Base-by-base conservation (phyloP, 2,113 vertebrate species). In the Numida meleagris region DNA sequence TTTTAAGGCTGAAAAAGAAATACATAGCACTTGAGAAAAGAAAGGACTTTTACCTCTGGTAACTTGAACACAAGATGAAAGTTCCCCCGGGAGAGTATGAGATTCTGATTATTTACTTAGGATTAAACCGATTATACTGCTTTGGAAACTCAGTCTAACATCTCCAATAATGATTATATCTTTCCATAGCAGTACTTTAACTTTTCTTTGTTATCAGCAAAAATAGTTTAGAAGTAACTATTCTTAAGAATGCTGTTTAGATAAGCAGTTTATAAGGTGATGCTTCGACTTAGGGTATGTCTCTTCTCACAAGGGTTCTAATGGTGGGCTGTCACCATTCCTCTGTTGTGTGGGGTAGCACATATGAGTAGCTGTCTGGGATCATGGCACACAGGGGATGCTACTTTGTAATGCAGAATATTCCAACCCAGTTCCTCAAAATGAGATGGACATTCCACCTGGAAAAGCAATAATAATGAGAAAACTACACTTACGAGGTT, bases 1-100 rank as follows among this genome's bases (percentile, higher is more conserved):
- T 97, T 91, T 97, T 97, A 95, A 93, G 84, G 40, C 48, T 95
- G 76, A 79, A 94, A 97, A 38, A 88, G 93, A 95, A 97, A 75
- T n/a, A 50, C 48, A 66, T 84, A 57, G 5, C 70, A 83, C 45
- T 93, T 78, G 19, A 58, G 65, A 57, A 83, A 66, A 79, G 20
- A 93, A 95, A 92, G 53, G 62, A 82, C 90, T 97, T 97, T 96
- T 94, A 80, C 19, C 18, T 67, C 46, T 25, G 10, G 34, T 90
- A 96, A 96, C 83, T 40, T 95, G 62, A 71, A 95, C 80, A 36
- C 2, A 58, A 90, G 38, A 67, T 24, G 76, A 95, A 96, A 34
- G 51, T 86, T 82, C 33, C 33, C 51, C 70, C 34, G 62, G 61
- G 78, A 75, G 72, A 79, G 6, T 48, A 2, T 59, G 74, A 75